Conservation (phyloP, 1,140 invertebrate species). For the Aphaenogaster ashmeadi region DNA sequence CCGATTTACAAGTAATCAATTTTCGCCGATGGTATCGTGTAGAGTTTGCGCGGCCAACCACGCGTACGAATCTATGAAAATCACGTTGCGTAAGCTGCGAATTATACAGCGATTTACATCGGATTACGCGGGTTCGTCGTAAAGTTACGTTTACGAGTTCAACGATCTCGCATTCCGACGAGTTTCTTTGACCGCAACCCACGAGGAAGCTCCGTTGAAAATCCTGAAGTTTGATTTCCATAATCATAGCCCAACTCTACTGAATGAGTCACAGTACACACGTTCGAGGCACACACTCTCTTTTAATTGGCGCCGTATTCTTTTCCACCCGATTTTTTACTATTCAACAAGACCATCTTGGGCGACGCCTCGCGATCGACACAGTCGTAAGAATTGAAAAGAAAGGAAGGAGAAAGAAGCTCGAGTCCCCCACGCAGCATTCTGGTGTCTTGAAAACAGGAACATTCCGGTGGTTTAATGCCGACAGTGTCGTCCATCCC, state of each 20-base stretch:
- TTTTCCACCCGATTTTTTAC: background rate
- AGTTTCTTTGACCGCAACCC: slow-evolving; percentile 3
- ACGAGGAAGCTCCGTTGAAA: background rate
- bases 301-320: background rate
- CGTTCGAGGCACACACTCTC: background rate
- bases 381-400: background rate
- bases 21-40: background rate
- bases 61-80: slow-evolving; percentile 22
- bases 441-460: slow-evolving; percentile 71
- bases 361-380: background rate
- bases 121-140: slow-evolving; percentile 18
- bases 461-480: slow-evolving; percentile 74
- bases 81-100: slow-evolving; percentile 8
- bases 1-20: background rate
- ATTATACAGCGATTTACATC: slow-evolving; percentile 9
- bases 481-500: slow-evolving; percentile 57
- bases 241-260: background rate
- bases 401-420: background rate
- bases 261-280: background rate
- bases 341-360: slow-evolving; percentile 16
- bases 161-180: slow-evolving; percentile 37
- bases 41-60: background rate
- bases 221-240: slow-evolving; percentile 17
- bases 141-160: slow-evolving; percentile 11
- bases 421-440: background rate